Evolutionary conservation across 2,888 invertebrate genomes (phyloP), one percentile per base, ranked within the genome.

Genomic region (Calephelis perditalis): DNA sequence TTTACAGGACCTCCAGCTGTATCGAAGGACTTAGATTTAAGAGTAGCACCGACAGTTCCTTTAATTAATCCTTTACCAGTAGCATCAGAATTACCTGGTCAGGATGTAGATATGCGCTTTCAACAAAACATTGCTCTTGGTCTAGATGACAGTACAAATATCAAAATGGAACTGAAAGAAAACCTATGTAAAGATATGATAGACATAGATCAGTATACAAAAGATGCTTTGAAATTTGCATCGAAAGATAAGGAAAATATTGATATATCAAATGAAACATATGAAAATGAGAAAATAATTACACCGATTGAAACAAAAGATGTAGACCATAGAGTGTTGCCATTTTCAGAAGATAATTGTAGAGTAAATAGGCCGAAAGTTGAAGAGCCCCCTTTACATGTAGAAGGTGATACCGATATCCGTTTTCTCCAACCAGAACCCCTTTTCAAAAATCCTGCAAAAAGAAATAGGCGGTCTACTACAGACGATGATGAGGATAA

Each of bases 401-500:
- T 78, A 66, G 86, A 86, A 67, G 76, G 77, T 65, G 91, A 91
- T 70, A 88, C 88, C n/a, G 89, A 90, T 70, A 88, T 88, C 62
- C 74, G 90, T 63, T 86, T 91, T 71, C 74, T 88, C 49, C 85
- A 85, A 70, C 86, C 90, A n/a, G 87, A 85, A 64, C 82, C 82
- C n/a, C 73, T 88, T 65, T 88, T 84, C 65, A 88, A 86, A 78
- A 87, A 82, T 74, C 76, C 85, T 46, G 86, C 86, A 68, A 89
- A 88, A 71, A 75, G 84, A 67, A 80, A 85, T 70, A 84, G 91
- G 56, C 85, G 86, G 2, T 90, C 89, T 40, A 91, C 91, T 58
- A 92, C 91, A 60, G 92, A 92, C 68, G 91, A 92, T 60, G 92
- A 92, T 64, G 92, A 93, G 71, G 92, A 92, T 67, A 92, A 92